A percentile compares a stretch with the other conserved stretches of the same genome.
These are phyloP conservation scores for Seira ritae DNA, from an alignment of 2,888 invertebrate genomes.

Conservation along the genomic window DNA sequence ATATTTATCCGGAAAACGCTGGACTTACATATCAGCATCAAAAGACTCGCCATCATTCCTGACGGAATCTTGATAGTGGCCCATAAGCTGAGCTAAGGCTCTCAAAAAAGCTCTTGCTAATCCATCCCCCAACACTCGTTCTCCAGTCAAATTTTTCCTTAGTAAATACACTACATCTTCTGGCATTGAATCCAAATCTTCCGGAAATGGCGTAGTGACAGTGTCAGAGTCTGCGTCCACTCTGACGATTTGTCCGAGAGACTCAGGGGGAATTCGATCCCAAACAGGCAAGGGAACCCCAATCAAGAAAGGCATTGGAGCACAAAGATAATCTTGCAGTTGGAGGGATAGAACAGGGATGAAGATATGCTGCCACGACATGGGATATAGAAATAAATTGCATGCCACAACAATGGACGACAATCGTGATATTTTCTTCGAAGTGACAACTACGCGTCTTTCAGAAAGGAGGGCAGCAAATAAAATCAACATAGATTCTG, in stretches of 20 bases:
- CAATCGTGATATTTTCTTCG: conserved; percentile 90
- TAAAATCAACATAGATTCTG: conserved; percentile 94
- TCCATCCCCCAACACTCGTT: conserved; percentile 84
- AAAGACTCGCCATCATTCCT: conserved; percentile 75
- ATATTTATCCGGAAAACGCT: neutral
- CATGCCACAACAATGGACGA: conserved; percentile 97
- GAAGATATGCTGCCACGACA: conserved; percentile 99
- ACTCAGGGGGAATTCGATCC: conserved; percentile 80
- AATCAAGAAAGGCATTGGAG: conserved; percentile 98
- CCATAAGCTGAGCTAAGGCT: conserved; percentile 94
- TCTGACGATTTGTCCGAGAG: conserved; percentile 95
- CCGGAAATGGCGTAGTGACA: conserved; percentile 87
- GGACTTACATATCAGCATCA: conserved; percentile 69
- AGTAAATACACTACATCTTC: conserved; percentile 85
- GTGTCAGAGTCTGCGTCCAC: conserved; percentile 94
- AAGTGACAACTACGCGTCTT: conserved; percentile 94
- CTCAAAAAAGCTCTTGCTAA: conserved; percentile 94
- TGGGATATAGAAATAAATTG: conserved; percentile 95
- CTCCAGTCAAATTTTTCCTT: conserved; percentile 66
- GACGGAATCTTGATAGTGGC: conserved; percentile 94
- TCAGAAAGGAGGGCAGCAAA: conserved; percentile 98
- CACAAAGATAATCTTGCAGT: conserved; percentile 91
- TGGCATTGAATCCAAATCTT: conserved; percentile 93
- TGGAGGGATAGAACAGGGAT: conserved; percentile 95
- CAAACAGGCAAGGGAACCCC: conserved; percentile 93